Base-by-base conservation (phyloP, 2,888 invertebrate species). In the Linnaemya tessellans region DNA sequence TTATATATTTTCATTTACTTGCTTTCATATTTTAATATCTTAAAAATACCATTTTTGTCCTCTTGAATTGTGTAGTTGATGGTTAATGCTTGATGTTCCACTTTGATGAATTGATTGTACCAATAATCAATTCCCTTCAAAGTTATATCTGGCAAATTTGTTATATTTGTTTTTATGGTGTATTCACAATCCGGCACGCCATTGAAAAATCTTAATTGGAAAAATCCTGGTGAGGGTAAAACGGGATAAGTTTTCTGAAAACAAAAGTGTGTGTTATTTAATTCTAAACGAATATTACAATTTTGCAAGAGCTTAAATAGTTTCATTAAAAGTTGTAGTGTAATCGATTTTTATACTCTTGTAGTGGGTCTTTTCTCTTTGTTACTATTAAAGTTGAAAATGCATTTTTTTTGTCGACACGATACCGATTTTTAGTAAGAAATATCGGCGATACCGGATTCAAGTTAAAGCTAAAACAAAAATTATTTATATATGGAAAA, bases 181-280 rank as follows among this genome's bases (percentile, higher is more conserved):
- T 90, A 91, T 18, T 89, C 83, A 88, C 95, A 95, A 58, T 93
- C 91, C 1, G 89, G 88, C 41, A 93, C 93, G 11, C 95, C 94
- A 88, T 96, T 97, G 90, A 95, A 96, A n/a, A 97, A 92, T 86
- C 96, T 93, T 5, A 96, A 87, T 90, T 97, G 96, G 0, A 94
- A 94, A 46, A 93, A 89, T 0, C 95, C 95, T 4, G 90, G 88
- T 0, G 93, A 88, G 4, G 96, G 95, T 13, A 95, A 74, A 0
- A 93, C 89, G 0, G 95, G 94, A 89, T 96, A 95, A 0, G 96
- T 96, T 87, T 94, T 93, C 95, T 96, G 92, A 10, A 86, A 86
- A 1, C 1, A 51, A 51, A 51, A 18, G 1, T n/a, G 9, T 18
- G n/a, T 5, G 7, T 46, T n/a, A 9, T 51, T 51, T 51, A 1